These are phyloP conservation scores for Rhaphigaster nebulosa DNA, from an alignment of 2,888 invertebrate species.

Conservation along the genomic window DNA sequence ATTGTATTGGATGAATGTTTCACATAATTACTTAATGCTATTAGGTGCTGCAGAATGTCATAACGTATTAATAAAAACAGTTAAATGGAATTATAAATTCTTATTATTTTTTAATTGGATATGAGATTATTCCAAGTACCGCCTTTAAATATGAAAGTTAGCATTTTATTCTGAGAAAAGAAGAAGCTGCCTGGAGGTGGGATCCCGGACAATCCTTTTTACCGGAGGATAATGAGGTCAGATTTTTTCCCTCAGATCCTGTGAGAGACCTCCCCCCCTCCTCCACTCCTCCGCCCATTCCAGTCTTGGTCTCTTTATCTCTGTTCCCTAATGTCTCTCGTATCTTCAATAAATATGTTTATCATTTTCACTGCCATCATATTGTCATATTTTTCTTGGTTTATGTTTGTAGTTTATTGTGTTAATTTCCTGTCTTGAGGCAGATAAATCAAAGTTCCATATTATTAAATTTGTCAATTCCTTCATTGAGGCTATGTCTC, in stretches of 20 bases:
- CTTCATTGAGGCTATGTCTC: no score
- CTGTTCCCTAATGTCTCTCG: background rate
- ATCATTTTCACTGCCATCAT: background rate
- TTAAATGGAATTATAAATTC: no score
- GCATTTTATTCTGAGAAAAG: background rate
- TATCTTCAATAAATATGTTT: background rate
- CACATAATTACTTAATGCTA: no score
- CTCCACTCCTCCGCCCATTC: background rate
- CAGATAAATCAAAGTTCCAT: background rate
- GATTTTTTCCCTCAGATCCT: background rate
- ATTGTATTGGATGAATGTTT: no score
- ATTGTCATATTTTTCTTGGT: background rate
- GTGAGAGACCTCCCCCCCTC: background rate
- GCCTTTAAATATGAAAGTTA: background rate
- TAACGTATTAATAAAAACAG: no score
- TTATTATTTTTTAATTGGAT: no score
- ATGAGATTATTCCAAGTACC: no score
- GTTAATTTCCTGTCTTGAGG: background rate
- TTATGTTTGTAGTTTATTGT: background rate
- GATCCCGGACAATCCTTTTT: background rate
- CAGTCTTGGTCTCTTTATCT: background rate
- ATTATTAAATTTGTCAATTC: background rate
- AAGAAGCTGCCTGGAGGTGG: background rate
- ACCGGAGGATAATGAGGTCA: constrained; percentile 7
- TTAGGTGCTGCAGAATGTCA: no score